A percentile compares a stretch with the other conserved stretches of the same genome.
These are phyloP conservation scores for Deroplatys truncata DNA, from an alignment of 2,888 invertebrate genomes.

Conservation along the genomic window DNA sequence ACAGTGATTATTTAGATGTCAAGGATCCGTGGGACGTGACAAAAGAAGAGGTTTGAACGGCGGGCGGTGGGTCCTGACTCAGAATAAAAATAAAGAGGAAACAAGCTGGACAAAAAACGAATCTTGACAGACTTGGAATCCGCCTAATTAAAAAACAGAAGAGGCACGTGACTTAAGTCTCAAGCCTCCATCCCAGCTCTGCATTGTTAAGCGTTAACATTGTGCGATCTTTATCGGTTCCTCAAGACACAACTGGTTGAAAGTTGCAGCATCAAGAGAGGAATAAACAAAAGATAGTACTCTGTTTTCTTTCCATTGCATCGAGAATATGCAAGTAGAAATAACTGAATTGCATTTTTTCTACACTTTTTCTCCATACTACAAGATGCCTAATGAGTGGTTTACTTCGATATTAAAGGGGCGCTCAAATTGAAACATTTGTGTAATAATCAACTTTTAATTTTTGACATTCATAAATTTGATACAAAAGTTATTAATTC, in stretches of 20 bases:
- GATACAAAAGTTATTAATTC: too few relatives aligned
- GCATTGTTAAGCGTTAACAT: not conserved
- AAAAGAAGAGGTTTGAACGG: not conserved
- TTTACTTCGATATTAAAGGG: too few relatives aligned
- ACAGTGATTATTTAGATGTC: not conserved
- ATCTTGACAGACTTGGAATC: slow-evolving; percentile 21
- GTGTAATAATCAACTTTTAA: too few relatives aligned
- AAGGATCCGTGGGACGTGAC: not conserved
- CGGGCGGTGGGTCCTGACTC: not conserved
- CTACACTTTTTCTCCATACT: too few relatives aligned
- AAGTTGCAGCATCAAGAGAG: not conserved
- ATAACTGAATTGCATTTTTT: too few relatives aligned
- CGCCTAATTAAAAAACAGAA: slow-evolving; percentile 21
- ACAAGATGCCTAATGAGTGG: too few relatives aligned
- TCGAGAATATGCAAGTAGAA: too few relatives aligned
- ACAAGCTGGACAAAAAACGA: not conserved
- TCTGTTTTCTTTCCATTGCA: too few relatives aligned
- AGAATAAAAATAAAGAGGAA: not conserved
- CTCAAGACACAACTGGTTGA: not conserved
- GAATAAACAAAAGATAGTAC: not conserved
- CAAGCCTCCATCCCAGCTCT: not conserved
- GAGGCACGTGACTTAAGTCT: slow-evolving; percentile 1
- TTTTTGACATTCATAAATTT: too few relatives aligned
- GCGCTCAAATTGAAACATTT: too few relatives aligned
- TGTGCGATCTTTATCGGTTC: not conserved